These are phyloP conservation scores for Morone saxatilis DNA, from an alignment of 2,113 vertebrate species.

Conservation along the genomic window DNA sequence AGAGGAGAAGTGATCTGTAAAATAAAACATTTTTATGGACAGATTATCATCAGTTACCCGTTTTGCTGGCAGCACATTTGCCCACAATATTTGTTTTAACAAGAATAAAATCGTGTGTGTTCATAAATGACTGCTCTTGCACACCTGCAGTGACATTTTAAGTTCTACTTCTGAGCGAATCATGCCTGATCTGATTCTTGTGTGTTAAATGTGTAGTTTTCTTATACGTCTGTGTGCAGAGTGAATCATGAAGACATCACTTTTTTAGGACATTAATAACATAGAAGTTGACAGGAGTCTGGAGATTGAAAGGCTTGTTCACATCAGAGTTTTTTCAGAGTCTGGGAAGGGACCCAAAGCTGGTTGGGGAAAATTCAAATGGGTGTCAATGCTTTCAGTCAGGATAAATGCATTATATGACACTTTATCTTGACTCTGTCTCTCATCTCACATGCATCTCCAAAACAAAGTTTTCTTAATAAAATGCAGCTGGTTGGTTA, in stretches of 20 bases:
- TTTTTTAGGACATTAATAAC: constrained; percentile 14
- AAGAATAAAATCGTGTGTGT: constrained; percentile 11
- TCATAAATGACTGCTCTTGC: neutral
- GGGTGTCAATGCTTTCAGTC: constrained; percentile 27
- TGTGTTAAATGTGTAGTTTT: neutral
- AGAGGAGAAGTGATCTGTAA: constrained; percentile 30
- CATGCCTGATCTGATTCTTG: neutral
- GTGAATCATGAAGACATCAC: constrained; percentile 17
- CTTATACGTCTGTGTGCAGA: neutral
- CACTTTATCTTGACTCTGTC: constrained; percentile 11
- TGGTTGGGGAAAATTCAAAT: constrained; percentile 20
- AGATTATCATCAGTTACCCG: constrained; percentile 15
- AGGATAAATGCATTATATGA: constrained; percentile 30
- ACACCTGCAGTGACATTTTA: neutral
- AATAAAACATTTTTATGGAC: constrained; percentile 28
- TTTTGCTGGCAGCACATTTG: constrained; percentile 16
- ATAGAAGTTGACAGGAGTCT: constrained; percentile 20
- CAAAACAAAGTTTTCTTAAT: constrained; percentile 13
- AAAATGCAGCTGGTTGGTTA: constrained; percentile 18
- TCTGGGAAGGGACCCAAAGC: constrained; percentile 18
- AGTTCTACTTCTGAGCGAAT: neutral
- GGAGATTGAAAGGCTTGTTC: constrained; percentile 27
- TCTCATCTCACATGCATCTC: neutral
- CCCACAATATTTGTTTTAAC: constrained; percentile 12
- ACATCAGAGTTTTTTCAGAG: constrained; percentile 7